phyloP scores from a whole-genome alignment of 30 jellyfish, hydroid and myxozoan genomes.

The Cassiopea andromeda region DNA sequence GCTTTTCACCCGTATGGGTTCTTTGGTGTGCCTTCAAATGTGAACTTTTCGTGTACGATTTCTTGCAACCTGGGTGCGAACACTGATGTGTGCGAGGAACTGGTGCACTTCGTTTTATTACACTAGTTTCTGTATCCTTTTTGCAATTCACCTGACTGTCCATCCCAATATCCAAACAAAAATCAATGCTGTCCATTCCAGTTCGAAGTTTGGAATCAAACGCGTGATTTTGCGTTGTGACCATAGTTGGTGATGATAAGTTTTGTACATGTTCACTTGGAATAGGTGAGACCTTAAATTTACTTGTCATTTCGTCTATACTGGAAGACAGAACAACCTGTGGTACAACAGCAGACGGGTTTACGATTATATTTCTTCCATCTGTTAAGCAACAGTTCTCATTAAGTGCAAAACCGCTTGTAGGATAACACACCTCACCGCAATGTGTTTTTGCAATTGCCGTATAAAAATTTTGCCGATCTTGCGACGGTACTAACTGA shows the following conservation, averaged over 20 bases:
- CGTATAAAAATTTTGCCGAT: slow-evolving; percentile 52
- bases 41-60: slow-evolving; percentile 95
- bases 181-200: slow-evolving; percentile 46
- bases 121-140: slow-evolving; percentile 42
- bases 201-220: slow-evolving; percentile 40
- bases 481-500: slow-evolving; percentile 76
- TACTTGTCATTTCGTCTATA: slow-evolving; percentile 71
- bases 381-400: slow-evolving; percentile 50
- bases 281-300: slow-evolving; percentile 60
- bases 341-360: slow-evolving; percentile 64
- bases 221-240: slow-evolving; percentile 12
- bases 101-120: slow-evolving; percentile 59
- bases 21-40: slow-evolving; percentile 96
- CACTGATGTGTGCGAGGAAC: slow-evolving; percentile 96
- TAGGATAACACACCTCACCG: slow-evolving; percentile 60
- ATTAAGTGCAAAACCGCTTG: slow-evolving; percentile 35
- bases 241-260: slow-evolving; percentile 41
- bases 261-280: slow-evolving; percentile 30
- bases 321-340: slow-evolving; percentile 58
- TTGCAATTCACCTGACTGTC: slow-evolving; percentile 41
- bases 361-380: slow-evolving; percentile 65
- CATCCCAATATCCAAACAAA: slow-evolving; percentile 24
- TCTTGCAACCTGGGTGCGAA: slow-evolving; percentile 96
- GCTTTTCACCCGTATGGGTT: slow-evolving; percentile 98
- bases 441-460: slow-evolving; percentile 60